These are phyloP conservation scores for Sitobion miscanthi DNA, from an alignment of 1,140 invertebrate species.

Conservation along the genomic window DNA sequence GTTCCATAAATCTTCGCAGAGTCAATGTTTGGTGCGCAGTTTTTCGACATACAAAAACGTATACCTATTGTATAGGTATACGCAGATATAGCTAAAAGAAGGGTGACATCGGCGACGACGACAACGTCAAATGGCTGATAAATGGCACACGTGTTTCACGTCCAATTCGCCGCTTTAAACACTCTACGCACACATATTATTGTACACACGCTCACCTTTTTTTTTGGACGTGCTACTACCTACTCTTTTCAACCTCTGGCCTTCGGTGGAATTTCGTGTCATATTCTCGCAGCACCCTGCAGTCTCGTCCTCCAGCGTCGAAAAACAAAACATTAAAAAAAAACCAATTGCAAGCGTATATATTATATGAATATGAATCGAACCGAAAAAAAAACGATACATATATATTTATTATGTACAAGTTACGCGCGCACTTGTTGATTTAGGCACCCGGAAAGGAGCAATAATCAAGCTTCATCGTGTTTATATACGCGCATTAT, in stretches of 20 bases:
- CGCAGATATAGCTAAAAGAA: not conserved
- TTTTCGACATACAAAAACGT: not conserved
- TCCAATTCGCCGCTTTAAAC: not conserved
- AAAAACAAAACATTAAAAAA: not conserved
- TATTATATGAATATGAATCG: not conserved
- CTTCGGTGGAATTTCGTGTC: too few species aligned
- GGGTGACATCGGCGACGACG: not conserved
- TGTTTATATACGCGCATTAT: slow-evolving; percentile 1
- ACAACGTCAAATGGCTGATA: slow-evolving; percentile 35
- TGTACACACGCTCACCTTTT: too few species aligned
- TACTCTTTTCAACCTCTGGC: not conserved
- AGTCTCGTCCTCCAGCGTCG: not conserved
- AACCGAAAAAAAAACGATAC: not conserved
- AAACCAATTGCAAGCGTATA: not conserved
- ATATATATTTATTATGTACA: not conserved
- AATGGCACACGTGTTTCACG: not conserved
- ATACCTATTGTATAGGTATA: not conserved
- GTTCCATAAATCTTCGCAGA: slow-evolving; percentile 15
- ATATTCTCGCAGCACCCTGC: not conserved
- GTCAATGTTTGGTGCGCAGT: not conserved
- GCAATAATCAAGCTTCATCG: slow-evolving; percentile 49
- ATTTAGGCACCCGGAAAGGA: slow-evolving; percentile 51
- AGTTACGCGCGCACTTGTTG: slow-evolving; percentile 40
- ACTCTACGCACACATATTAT: not conserved
- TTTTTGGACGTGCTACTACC: not conserved